phyloP scores from a whole-genome alignment of 2,888 invertebrate genomes.

The Chloroclysta siterata region DNA sequence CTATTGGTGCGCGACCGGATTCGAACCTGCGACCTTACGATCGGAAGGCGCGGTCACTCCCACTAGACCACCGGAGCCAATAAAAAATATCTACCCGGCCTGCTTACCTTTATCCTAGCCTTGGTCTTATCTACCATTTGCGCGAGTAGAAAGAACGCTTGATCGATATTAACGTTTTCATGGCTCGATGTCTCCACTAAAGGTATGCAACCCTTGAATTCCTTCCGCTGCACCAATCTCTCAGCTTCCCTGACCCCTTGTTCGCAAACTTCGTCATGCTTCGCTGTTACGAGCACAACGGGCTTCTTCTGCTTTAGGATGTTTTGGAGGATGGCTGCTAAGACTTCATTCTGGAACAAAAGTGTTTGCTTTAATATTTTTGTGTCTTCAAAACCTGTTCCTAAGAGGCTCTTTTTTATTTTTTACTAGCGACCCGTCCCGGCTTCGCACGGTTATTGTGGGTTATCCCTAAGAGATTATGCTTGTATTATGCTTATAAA shows the following conservation, averaged over 20 bases:
- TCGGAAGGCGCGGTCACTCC: too few relatives aligned
- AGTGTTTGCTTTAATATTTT: too few relatives aligned
- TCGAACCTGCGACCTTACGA: too few relatives aligned
- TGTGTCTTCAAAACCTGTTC: background rate
- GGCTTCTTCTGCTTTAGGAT: conserved; percentile 97
- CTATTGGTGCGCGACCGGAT: too few relatives aligned
- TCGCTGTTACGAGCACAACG: conserved; percentile 96
- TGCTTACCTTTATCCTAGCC: conserved; percentile 87
- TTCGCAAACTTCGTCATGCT: conserved; percentile 97
- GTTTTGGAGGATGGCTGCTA: conserved; percentile 93
- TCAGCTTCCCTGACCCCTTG: conserved; percentile 95
- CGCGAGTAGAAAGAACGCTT: conserved; percentile 94
- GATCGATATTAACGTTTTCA: conserved; percentile 97
- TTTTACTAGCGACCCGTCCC: too few relatives aligned
- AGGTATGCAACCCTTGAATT: conserved; percentile 94
- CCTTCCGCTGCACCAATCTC: conserved; percentile 93
- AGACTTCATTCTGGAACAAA: conserved; percentile 86
- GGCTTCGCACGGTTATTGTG: too few relatives aligned
- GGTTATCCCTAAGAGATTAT: too few relatives aligned
- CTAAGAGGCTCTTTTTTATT: too few relatives aligned
- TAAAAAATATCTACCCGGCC: too few relatives aligned
- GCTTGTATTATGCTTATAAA: too few relatives aligned
- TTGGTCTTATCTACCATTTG: conserved; percentile 97
- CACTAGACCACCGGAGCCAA: too few relatives aligned
- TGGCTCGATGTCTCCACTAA: conserved; percentile 98